Base-by-base conservation (phyloP, 2,888 invertebrate species). In the Caenorhabditis auriculariae region DNA sequence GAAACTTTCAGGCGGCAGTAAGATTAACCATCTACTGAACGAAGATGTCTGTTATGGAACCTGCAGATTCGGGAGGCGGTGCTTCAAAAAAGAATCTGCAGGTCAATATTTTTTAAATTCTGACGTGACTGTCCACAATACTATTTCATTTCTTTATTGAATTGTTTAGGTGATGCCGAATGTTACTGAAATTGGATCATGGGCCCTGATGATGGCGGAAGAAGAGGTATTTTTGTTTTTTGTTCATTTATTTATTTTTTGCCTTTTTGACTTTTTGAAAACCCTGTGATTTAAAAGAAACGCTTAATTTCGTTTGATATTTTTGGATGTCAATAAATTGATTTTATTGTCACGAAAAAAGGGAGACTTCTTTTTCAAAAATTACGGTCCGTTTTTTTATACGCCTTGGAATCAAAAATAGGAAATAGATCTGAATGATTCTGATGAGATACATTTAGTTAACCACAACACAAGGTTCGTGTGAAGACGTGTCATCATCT, bases 21-120 rank as follows among this genome's bases (percentile, higher is more conserved):
- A n/a, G n/a, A n/a, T n/a, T n/a, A n/a, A n/a, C n/a, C n/a, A n/a
- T n/a, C n/a, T n/a, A n/a, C n/a, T n/a, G n/a, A n/a, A n/a, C n/a
- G n/a, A 57, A 48, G 39, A 61, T 61, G 61, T 61, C 61, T 56
- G 61, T 61, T 37, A 50, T 44, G 42, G 56, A 61, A 57, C 61
- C 61, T 61, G 61, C 61, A 61, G 61, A 57, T 42, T 56, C 61
- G 53, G 61, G 55, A 32, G 51, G 45, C 42, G 39, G 47, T 37
- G 24, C 24, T 47, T 32, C 48, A 27, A 37, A 43, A 23, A 47
- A 56, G 61, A 54, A 15, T 61, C 61, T 61, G 61, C 61, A 61
- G 61, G 61, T 61, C 21, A 17, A 35, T 12, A 12, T 12, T 26
- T 44, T 27, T 44, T 4, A 15, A 21, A 35, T 9, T 12, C 35